These are phyloP conservation scores for Agonum fuliginosum DNA, from an alignment of 2,888 invertebrate genomes.

Conservation along the genomic window DNA sequence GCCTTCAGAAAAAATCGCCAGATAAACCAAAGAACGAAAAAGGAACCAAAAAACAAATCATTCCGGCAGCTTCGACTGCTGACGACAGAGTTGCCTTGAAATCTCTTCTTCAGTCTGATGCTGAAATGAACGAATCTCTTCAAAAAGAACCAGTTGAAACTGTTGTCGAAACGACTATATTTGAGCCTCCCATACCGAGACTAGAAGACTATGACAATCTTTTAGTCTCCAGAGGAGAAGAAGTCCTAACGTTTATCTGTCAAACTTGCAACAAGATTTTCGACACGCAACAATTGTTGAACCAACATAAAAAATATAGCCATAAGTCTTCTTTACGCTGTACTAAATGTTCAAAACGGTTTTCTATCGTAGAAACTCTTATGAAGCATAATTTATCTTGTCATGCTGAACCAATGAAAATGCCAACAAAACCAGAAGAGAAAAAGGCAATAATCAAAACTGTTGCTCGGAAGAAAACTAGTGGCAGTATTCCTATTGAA, in stretches of 20 bases:
- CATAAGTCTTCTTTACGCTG: slow-evolving; percentile 48
- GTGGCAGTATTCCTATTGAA: background rate
- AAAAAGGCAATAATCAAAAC: background rate
- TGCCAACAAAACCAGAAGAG: background rate
- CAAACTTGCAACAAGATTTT: slow-evolving; percentile 55
- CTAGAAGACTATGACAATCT: slow-evolving; percentile 1
- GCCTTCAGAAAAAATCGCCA: background rate
- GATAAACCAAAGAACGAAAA: background rate
- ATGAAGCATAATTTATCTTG: slow-evolving; percentile 24
- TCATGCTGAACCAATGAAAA: slow-evolving; percentile 12
- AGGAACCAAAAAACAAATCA: too few species aligned
- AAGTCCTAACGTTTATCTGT: slow-evolving; percentile 44
- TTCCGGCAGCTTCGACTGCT: too few species aligned
- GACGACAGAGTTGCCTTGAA: too few species aligned
- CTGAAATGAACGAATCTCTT: background rate
- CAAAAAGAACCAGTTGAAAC: too few species aligned
- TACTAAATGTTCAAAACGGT: slow-evolving; percentile 29
- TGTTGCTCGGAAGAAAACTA: slow-evolving; percentile 26
- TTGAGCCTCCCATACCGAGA: background rate
- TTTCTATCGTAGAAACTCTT: slow-evolving; percentile 41
- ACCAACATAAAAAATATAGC: slow-evolving; percentile 20
- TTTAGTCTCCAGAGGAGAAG: background rate
- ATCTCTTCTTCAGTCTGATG: too few species aligned
- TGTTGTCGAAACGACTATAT: too few species aligned
- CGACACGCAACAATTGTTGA: slow-evolving; percentile 9